phyloP scores from a whole-genome alignment of 2,888 invertebrate genomes.

The Cetonia aurata region DNA sequence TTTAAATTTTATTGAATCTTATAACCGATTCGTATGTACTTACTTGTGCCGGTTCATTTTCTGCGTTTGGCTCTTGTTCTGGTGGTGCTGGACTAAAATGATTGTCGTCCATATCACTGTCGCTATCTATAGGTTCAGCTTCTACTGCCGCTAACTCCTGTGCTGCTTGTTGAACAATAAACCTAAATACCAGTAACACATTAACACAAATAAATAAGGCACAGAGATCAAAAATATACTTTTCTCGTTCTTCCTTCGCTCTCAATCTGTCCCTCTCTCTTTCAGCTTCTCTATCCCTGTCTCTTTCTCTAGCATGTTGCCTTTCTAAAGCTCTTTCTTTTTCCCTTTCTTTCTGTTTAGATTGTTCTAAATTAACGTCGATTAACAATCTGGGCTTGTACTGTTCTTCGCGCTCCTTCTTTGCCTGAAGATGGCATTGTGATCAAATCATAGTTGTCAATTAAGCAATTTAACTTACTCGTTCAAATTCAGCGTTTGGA shows the following conservation, averaged over 20 bases:
- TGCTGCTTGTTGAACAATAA: slow-evolving; percentile 71
- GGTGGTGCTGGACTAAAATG: slow-evolving; percentile 62
- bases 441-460: not conserved
- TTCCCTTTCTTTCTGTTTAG: slow-evolving; percentile 74
- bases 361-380: slow-evolving; percentile 74
- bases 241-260: slow-evolving; percentile 63
- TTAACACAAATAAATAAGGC: not conserved
- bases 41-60: slow-evolving; percentile 62
- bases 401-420: slow-evolving; percentile 79
- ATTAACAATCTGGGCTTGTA: slow-evolving; percentile 88
- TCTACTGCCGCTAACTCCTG: slow-evolving; percentile 76
- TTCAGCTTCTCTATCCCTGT: slow-evolving; percentile 91
- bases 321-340: slow-evolving; percentile 69
- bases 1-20: not conserved
- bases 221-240: slow-evolving; percentile 53
- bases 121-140: slow-evolving; percentile 82
- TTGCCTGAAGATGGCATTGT: slow-evolving; percentile 46
- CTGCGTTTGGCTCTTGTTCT: slow-evolving; percentile 58
- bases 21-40: slow-evolving; percentile 14
- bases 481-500: slow-evolving; percentile 75
- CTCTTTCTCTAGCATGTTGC: slow-evolving; percentile 76
- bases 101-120: slow-evolving; percentile 69
- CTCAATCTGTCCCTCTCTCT: slow-evolving; percentile 66
- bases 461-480: slow-evolving; percentile 63
- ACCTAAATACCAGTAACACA: slow-evolving; percentile 57